These are phyloP conservation scores for Archaeoteleia sp. DNA, from an alignment of 2,888 invertebrate genomes.

Conservation along the genomic window DNA sequence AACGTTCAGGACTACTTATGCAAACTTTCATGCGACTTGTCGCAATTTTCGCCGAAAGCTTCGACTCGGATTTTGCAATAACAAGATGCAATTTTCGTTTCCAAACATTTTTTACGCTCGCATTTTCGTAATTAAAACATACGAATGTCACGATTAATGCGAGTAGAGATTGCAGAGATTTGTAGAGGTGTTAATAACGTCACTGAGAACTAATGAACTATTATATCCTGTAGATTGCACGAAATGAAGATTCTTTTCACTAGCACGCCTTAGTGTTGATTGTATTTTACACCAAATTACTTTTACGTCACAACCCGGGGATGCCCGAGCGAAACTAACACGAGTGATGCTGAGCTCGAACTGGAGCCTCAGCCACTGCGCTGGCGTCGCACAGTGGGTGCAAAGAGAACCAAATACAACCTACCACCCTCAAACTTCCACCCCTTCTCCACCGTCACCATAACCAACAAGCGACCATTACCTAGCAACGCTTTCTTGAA, in stretches of 20 bases:
- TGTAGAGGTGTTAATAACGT: no score
- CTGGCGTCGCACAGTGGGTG: constrained; percentile 68
- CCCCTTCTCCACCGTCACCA: constrained; percentile 41
- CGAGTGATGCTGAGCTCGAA: constrained; percentile 71
- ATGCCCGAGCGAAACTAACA: constrained; percentile 57
- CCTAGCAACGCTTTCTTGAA: constrained; percentile 58
- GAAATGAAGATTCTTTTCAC: constrained; percentile 1
- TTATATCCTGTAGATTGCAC: not conserved
- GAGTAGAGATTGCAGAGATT: no score
- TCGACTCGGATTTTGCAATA: not conserved
- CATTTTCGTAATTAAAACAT: no score
- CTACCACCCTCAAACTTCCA: constrained; percentile 39
- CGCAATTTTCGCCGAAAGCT: no score
- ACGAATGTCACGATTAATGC: no score
- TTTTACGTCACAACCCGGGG: no score
- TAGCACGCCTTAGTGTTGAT: constrained; percentile 17
- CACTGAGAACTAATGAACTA: no score
- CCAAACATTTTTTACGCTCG: constrained; percentile 1
- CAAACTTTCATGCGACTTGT: constrained; percentile 12
- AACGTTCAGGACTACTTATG: no score
- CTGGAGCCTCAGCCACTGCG: constrained; percentile 70
- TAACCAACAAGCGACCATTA: constrained; percentile 51
- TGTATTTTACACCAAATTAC: no score
- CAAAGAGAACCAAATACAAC: constrained; percentile 61
- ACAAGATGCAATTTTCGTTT: not conserved